Evolutionary conservation across 1,140 invertebrate genomes (phyloP), one percentile per base, ranked within the genome.

Genomic region (Neodiprion pinetum): DNA sequence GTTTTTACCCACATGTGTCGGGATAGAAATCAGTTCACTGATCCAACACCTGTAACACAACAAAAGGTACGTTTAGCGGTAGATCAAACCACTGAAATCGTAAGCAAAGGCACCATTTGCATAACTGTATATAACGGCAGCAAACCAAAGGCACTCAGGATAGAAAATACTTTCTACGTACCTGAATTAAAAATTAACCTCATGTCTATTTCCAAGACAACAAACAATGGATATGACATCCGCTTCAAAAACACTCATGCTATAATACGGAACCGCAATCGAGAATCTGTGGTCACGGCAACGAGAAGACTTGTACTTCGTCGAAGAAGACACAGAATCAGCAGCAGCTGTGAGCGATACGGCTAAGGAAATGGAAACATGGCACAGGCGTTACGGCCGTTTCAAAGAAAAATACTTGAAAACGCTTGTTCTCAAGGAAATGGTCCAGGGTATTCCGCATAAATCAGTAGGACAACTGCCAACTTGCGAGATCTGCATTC

Each of bases 111-210:
- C 48, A 72, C 49, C 9, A 74, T 67, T 10, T n/a, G 2, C 9
- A 69, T 78, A 7, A 73, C n/a, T 11, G 23, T 40, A n/a, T 40
- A 10, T 11, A 71, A 28, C 48, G 61, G 49, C 10, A 9, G 10
- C 11, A 67, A 71, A 71, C 49, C 11, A 12, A 72, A 67, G 28
- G 70, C 67, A 47, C 49, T 75, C 21, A n/a, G 67, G 12, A 12
- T 75, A 1, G 72, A 76, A 66, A 71, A 76, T 49, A 67, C 69
- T 1, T 49, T 78, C n/a, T 76, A 71, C 12, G 73, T 78, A 10
- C 73, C 75, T 10, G 49, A 74, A 47, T 69, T 79, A 66, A 76
- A 70, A 47, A 71, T 66, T 40, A 76, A 78, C 48, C 47, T 78
- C 14, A n/a, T 75, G 17, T 76, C 77, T 14, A 53, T 76, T 9